Base-by-base conservation (phyloP, 2,888 invertebrate species). In the Ethmia dodecea region DNA sequence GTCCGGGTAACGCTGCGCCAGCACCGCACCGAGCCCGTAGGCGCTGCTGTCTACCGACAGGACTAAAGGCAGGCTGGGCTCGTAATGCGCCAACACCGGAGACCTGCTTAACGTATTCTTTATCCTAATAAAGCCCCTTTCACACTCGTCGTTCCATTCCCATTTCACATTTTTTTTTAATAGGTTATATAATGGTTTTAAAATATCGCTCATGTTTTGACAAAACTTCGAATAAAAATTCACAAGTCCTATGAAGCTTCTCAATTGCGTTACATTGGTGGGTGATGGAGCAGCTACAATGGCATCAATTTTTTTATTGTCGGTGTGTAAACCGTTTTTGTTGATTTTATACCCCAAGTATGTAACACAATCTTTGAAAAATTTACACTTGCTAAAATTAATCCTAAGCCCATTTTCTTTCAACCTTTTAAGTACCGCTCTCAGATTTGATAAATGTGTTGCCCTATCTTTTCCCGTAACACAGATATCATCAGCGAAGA, bases 161-260 rank as follows among this genome's bases (percentile, higher is more conserved):
- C 26, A 40, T 5, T 13, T 25, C 4, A 25, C 18, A 2, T 22
- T 18, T n/a, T 35, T 35, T 13, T 28, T 32, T 15, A 33, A n/a
- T 5, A 35, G 18, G 3, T 14, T 13, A 13, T 35, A 33, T 10
- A 39, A 18, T 2, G 39, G 39, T 3, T 8, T 5, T 16, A 39
- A 20, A n/a, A 30, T 16, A 4, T 9, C 10, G 13, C 20, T 22
- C 11, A 39, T 25, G 13, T 35, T 30, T 3, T 16, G 5, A 4
- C 32, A 25, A 12, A 39, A 39, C 14, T 36, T 33, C 5, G 27
- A 14, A 14, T 33, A 40, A 18, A 30, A 40, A n/a, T 40, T 37
- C 1, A 34, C 30, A 11, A 40, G 14, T 1, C 40, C 40, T 13
- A 40, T 10, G 11, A 36, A 36, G 1, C 30, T 8, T 25, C 28